These are phyloP conservation scores for Phorcus lineatus DNA, from an alignment of 2,888 invertebrate species.

Conservation along the genomic window DNA sequence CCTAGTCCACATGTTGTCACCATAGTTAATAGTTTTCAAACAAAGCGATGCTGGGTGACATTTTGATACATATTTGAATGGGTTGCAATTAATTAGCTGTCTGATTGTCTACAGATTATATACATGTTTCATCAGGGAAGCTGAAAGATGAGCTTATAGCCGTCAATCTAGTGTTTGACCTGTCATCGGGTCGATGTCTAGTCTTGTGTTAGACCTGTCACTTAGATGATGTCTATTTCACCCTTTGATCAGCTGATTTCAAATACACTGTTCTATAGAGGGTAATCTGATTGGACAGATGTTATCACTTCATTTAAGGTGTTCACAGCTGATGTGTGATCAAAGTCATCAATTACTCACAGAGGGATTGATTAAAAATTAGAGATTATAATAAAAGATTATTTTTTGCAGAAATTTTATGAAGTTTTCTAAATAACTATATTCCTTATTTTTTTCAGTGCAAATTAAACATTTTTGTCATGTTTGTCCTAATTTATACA, in stretches of 20 bases:
- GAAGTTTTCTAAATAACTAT: too few relatives aligned
- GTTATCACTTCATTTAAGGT: neutral
- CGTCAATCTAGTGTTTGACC: neutral
- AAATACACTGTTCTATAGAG: neutral
- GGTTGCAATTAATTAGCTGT: neutral
- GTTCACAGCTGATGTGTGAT: neutral
- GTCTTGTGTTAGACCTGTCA: neutral
- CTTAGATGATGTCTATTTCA: neutral
- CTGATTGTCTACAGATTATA: neutral
- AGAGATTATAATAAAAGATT: too few relatives aligned
- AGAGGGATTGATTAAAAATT: too few relatives aligned
- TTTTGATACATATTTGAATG: neutral
- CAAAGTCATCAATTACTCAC: too few relatives aligned
- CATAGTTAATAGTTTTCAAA: neutral
- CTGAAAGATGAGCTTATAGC: neutral
- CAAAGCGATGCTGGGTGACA: neutral
- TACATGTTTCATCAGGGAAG: neutral
- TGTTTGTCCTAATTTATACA: too few relatives aligned
- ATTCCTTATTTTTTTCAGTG: too few relatives aligned
- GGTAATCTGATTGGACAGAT: neutral
- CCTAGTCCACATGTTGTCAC: neutral
- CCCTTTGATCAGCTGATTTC: neutral
- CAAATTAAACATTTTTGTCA: too few relatives aligned
- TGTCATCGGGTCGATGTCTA: too few relatives aligned
- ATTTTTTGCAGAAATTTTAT: too few relatives aligned